phyloP scores from a whole-genome alignment of 2,797 vertebrate genomes.

The Gymnodraco acuticeps region DNA sequence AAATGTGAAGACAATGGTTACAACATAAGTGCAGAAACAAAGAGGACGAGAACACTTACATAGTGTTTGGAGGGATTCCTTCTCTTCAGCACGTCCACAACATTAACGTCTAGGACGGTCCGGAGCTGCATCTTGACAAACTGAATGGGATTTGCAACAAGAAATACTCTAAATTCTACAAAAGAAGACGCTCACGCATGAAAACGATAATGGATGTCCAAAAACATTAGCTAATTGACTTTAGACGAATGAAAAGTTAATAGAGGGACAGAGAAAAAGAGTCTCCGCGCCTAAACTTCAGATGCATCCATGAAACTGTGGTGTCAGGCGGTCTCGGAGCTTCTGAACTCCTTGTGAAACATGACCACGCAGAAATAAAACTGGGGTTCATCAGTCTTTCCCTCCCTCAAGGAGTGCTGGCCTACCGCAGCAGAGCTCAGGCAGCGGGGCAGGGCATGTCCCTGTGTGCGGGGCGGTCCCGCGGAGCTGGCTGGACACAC shows the following conservation, averaged over 20 bases:
- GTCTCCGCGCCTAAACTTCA: constrained; percentile 10
- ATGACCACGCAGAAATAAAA: constrained; percentile 64
- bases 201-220: constrained; percentile 23
- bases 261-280: neutral
- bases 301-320: constrained; percentile 43
- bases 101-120: constrained; percentile 89
- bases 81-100: constrained; percentile 95
- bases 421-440: constrained; percentile 19
- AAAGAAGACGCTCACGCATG: constrained; percentile 52
- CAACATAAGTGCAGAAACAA: neutral
- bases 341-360: constrained; percentile 60
- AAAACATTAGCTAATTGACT: neutral
- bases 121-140: constrained; percentile 88
- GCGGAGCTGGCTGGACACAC: constrained; percentile 38
- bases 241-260: constrained; percentile 21
- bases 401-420: constrained; percentile 65
- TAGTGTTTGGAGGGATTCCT: constrained; percentile 95
- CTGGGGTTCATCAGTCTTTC: constrained; percentile 44
- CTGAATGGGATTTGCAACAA: constrained; percentile 25
- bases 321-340: constrained; percentile 36
- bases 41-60: constrained; percentile 82
- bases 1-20: neutral
- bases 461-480: constrained; percentile 55
- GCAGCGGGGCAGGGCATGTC: constrained; percentile 19
- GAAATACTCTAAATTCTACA: constrained; percentile 24